Evolutionary conservation across 1,140 invertebrate species (phyloP).

Genomic region (Acarapis woodi): DNA sequence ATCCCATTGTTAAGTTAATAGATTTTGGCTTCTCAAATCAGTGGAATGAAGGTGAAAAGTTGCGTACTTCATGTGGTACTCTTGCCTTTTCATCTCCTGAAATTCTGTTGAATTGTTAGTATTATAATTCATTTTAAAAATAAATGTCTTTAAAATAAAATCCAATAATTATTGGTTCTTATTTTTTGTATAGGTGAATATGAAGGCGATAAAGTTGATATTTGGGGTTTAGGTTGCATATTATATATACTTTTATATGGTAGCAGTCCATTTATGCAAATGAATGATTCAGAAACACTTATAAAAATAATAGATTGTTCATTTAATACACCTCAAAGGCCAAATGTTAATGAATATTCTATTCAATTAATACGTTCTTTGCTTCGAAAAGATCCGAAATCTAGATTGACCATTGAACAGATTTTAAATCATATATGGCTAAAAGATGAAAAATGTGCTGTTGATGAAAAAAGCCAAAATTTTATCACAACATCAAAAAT

Average conservation of each 20-base stretch:
- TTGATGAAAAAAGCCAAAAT: neutral
- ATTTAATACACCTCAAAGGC: constrained; percentile 7
- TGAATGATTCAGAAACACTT: constrained; percentile 11
- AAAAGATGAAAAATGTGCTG: constrained; percentile 6
- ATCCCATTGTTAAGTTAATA: constrained; percentile 87
- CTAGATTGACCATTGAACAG: constrained; percentile 53
- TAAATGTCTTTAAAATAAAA: no score
- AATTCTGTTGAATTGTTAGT: constrained; percentile 61
- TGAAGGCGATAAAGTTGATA: constrained; percentile 22
- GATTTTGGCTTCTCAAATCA: constrained; percentile 92
- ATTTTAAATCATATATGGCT: constrained; percentile 68
- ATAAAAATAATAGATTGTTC: constrained; percentile 10
- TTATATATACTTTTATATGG: constrained; percentile 16
- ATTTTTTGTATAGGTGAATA: constrained; percentile 10
- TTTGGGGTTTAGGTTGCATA: constrained; percentile 29
- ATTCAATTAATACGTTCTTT: constrained; percentile 8
- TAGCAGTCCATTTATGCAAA: constrained; percentile 11
- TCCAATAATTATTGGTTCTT: constrained; percentile 18
- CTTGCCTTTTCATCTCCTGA: constrained; percentile 97
- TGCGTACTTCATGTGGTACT: constrained; percentile 96
- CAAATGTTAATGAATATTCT: constrained; percentile 6
- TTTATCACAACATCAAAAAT: neutral
- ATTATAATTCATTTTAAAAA: constrained; percentile 21
- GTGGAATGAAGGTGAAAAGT: constrained; percentile 82
- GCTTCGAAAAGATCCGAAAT: constrained; percentile 42